Evolutionary conservation across 2,113 vertebrate genomes (phyloP).

Genomic region (Aix galericulata): DNA sequence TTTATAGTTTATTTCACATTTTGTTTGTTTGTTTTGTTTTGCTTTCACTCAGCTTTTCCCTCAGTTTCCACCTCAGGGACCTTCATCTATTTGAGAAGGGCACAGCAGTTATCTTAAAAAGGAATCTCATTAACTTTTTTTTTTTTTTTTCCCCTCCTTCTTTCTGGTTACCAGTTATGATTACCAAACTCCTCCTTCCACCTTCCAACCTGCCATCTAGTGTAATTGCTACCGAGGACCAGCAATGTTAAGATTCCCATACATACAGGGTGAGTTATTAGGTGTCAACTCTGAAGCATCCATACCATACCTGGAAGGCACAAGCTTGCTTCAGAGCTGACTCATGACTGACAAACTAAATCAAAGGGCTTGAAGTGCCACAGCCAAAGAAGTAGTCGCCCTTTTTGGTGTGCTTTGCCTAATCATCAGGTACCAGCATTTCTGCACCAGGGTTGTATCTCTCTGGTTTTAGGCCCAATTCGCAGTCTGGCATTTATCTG

Average conservation of each 20-base stretch:
- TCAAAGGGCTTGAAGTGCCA: not conserved
- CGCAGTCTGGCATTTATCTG: not conserved
- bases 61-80: conserved; percentile 9
- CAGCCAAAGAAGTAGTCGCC: not conserved
- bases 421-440: not conserved
- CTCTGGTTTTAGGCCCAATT: not conserved
- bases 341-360: conserved; percentile 22
- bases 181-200: not conserved
- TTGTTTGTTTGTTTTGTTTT: not conserved
- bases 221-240: not conserved
- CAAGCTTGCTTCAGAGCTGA: conserved; percentile 24
- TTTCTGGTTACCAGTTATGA: not conserved
- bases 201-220: not conserved
- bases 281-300: not conserved
- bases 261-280: not conserved
- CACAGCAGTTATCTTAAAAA: not conserved
- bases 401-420: not conserved
- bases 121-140: not conserved
- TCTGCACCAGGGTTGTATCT: not conserved
- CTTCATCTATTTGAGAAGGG: not conserved
- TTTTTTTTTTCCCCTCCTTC: not conserved
- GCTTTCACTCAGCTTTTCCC: not conserved
- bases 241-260: not conserved
- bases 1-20: conserved; percentile 16
- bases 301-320: conserved; percentile 27